Percentiles rank a stretch among this genome's conserved stretches.
Conservation (phyloP, 1,140 invertebrate species). For the Drosophila pruinosa region DNA sequence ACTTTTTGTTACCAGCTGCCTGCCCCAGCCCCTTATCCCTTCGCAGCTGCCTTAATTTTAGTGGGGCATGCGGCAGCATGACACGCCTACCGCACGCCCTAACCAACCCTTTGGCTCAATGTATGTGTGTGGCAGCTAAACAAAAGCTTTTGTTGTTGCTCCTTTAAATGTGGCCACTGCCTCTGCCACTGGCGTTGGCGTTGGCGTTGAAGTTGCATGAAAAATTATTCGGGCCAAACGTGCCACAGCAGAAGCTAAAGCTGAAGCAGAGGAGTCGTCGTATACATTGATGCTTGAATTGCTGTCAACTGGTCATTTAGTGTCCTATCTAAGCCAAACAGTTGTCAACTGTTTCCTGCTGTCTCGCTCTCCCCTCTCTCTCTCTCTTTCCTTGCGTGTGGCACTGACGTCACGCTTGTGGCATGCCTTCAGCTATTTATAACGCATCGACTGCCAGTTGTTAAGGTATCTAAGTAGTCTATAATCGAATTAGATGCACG, state of each 20-base stretch:
- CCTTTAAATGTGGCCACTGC: not conserved
- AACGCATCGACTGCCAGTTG: not conserved
- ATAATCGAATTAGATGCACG: conserved; percentile 28
- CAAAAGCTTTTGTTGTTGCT: conserved; percentile 38
- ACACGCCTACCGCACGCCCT: not conserved
- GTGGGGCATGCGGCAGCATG: not conserved
- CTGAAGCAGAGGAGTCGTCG: not conserved
- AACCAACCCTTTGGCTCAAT: not conserved
- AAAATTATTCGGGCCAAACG: conserved; percentile 7
- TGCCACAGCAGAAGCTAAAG: not conserved
- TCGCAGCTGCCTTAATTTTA: not conserved
- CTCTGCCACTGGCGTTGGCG: not conserved
- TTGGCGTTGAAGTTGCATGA: not conserved
- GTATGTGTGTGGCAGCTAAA: conserved; percentile 19
- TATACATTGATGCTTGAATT: conserved; percentile 1
- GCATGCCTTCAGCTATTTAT: not conserved
- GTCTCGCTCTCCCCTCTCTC: not conserved
- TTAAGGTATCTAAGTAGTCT: conserved; percentile 1
- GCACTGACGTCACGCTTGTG: conserved; percentile 58
- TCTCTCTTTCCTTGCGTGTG: conserved; percentile 5
- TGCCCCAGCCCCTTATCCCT: conserved; percentile 1
- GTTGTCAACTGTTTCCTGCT: conserved; percentile 30
- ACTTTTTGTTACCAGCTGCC: conserved; percentile 67
- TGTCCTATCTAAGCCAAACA: conserved; percentile 47
- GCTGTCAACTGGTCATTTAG: conserved; percentile 31